Evolutionary conservation across 1,140 invertebrate species (phyloP).

Genomic region (Eufriesea mexicana): DNA sequence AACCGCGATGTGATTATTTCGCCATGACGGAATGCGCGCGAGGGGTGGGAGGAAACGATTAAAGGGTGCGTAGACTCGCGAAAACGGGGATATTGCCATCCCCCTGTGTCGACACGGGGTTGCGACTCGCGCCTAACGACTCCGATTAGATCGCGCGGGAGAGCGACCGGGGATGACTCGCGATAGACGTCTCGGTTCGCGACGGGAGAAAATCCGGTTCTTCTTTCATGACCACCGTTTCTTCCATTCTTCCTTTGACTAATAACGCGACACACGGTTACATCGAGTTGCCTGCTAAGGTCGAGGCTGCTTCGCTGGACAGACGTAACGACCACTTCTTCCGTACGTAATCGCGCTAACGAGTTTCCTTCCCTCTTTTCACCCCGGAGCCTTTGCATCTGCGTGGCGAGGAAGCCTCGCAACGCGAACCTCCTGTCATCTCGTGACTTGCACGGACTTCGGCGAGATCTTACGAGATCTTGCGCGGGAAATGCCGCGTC

Average conservation of each 20-base stretch:
- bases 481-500: background rate
- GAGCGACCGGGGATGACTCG: background rate
- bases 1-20: background rate
- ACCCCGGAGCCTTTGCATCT: background rate
- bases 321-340: conserved; percentile 48
- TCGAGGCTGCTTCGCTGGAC: conserved; percentile 41
- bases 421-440: background rate
- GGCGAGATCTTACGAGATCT: background rate
- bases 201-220: conserved; percentile 9
- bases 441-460: conserved; percentile 21
- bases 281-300: conserved; percentile 19
- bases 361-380: conserved; percentile 35
- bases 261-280: conserved; percentile 54
- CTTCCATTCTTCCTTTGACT: conserved; percentile 11
- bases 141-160: background rate
- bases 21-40: background rate
- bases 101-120: background rate
- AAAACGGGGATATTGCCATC: no score
- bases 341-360: conserved; percentile 53
- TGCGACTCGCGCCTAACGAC: no score
- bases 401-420: background rate
- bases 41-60: background rate
- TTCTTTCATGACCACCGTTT: conserved; percentile 16
- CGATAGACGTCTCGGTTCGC: background rate
- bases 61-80: no score